Conservation (phyloP, 2,888 invertebrate species). For the Papilio demoleus region DNA sequence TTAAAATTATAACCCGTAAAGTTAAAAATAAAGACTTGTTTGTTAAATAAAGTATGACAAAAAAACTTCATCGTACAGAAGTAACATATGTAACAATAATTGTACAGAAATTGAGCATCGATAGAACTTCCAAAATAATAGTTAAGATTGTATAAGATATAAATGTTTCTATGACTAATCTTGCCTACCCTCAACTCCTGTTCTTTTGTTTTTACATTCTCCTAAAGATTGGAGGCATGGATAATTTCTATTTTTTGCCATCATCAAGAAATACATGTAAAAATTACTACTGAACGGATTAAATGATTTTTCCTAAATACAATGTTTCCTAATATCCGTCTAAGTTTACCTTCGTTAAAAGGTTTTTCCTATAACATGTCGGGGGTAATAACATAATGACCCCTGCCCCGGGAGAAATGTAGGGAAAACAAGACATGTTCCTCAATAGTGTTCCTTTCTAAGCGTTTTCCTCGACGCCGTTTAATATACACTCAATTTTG, state of each 20-base stretch:
- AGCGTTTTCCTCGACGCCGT: constrained; percentile 21
- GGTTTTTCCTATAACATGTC: constrained; percentile 40
- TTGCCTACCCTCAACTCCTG: no score
- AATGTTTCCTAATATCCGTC: constrained; percentile 20
- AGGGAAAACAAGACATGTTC: constrained; percentile 35
- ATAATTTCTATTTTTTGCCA: no score
- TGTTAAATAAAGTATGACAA: constrained; percentile 4
- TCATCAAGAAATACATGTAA: no score
- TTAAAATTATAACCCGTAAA: constrained; percentile 4
- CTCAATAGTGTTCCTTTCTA: constrained; percentile 33
- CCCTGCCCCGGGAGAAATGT: constrained; percentile 33
- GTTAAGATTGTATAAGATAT: no score
- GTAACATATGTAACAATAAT: background rate
- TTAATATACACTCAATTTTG: constrained; percentile 17
- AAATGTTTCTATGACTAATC: no score
- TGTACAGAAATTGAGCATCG: background rate
- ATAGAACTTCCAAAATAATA: background rate
- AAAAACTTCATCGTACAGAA: background rate
- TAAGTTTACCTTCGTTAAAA: constrained; percentile 34
- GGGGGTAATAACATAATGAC: constrained; percentile 39
- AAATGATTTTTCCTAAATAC: background rate
- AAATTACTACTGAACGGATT: no score
- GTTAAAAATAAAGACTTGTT: constrained; percentile 8
- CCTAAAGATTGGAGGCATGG: no score
- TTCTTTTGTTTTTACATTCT: no score